Base-by-base conservation (phyloP, 1,140 invertebrate genomes). In the Drosophila nigromelanica region DNA sequence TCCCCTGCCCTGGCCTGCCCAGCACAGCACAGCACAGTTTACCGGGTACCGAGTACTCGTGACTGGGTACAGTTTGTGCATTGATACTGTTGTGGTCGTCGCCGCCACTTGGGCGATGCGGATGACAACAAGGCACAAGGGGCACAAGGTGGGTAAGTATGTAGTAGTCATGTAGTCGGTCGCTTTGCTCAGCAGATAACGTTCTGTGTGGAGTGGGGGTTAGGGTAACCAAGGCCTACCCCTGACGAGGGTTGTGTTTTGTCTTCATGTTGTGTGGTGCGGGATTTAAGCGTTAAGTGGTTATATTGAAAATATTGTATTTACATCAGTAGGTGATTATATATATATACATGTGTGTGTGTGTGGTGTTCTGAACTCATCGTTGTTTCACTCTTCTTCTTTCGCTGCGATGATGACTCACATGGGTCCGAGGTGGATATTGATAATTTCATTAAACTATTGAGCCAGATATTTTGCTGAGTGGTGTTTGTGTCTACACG, bases 301-400 rank as follows among this genome's bases (percentile, higher is more conserved):
- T 89, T 89, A 89, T 89, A 89, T 89, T 89, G 83, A 89, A 89
- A 89, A 89, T 89, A 89, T 89, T 89, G 83, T 89, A 89, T 89
- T 89, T 89, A 89, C 83, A 89, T 89, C 83, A 89, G 83, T 89
- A 89, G 83, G 83, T 89, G 83, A 89, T 89, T 89, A 89, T 81
- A 33, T 45, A 11, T 67, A n/a, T 48, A 30, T 52, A 24, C 2
- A 18, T 77, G 61, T 30, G 63, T 75, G 59, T 68, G 47, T 76
- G 56, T 10, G 40, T 12, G 21, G 27, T 43, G 24, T 27, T 30
- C 24, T 27, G 40, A 40, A 58, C 55, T 58, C 55, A 58, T 58
- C 55, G 42, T n/a, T 50, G 5, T 33, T 6, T 7, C 18, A 6
- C 37, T 42, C 12, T 21, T 21, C 39, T 30, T 27, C 27, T 5